A percentile compares a stretch with the other conserved stretches of the same genome.
These are phyloP conservation scores for Melanophora roralis DNA, from an alignment of 2,888 invertebrate species.

Conservation along the genomic window DNA sequence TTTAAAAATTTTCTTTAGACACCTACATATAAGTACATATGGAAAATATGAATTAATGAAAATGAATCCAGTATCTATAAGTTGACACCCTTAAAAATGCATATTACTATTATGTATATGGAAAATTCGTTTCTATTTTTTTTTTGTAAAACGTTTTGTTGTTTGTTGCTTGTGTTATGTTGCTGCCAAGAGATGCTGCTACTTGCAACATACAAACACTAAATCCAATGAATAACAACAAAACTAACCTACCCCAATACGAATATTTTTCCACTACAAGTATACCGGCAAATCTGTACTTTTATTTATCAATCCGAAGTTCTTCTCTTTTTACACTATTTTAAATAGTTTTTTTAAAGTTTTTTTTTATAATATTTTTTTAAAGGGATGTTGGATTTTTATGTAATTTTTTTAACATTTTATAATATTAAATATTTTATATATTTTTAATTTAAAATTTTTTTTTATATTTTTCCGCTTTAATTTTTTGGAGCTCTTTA, in stretches of 20 bases:
- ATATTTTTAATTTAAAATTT: slow-evolving; percentile 6
- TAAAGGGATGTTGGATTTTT: too few relatives aligned
- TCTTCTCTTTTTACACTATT: neutral
- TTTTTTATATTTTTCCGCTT: slow-evolving; percentile 17
- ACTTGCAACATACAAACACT: slow-evolving; percentile 35
- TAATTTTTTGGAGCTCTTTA: slow-evolving; percentile 23
- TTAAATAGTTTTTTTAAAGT: too few relatives aligned
- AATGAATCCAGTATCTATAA: slow-evolving; percentile 50
- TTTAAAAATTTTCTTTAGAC: too few relatives aligned
- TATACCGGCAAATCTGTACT: slow-evolving; percentile 30
- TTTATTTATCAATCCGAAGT: neutral
- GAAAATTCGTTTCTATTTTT: too few relatives aligned
- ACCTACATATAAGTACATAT: too few relatives aligned
- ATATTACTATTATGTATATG: slow-evolving; percentile 11
- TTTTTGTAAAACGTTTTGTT: slow-evolving; percentile 24
- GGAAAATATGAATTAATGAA: slow-evolving; percentile 15
- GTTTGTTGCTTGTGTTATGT: slow-evolving; percentile 23
- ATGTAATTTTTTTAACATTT: neutral
- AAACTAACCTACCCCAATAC: slow-evolving; percentile 57
- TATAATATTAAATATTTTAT: too few relatives aligned
- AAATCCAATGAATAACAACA: neutral
- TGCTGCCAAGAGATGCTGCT: slow-evolving; percentile 37
- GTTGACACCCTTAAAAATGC: slow-evolving; percentile 54
- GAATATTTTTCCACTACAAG: slow-evolving; percentile 32
- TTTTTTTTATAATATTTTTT: too few relatives aligned